Evolutionary conservation across 2,888 invertebrate genomes (phyloP).

Genomic region (Allolobophora icterica): DNA sequence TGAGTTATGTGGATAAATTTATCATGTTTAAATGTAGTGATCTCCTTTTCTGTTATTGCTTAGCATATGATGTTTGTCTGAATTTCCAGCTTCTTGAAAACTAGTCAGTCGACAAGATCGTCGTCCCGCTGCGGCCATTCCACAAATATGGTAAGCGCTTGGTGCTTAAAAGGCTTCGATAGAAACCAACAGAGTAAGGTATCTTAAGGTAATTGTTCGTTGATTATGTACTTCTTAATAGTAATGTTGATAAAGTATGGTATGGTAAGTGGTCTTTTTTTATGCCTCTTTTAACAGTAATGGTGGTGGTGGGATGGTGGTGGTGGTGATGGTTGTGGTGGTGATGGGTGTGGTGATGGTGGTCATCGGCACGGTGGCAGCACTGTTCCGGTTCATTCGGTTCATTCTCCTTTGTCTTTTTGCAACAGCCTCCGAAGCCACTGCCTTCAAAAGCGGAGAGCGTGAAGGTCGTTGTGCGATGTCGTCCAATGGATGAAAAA

Average conservation of each 20-base stretch:
- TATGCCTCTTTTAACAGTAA: no score
- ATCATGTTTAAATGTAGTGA: not conserved
- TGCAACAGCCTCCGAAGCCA: conserved; percentile 39
- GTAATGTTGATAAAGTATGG: no score
- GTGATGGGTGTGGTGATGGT: no score
- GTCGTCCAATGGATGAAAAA: conserved; percentile 89
- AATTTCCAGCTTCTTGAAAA: not conserved
- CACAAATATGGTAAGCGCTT: not conserved
- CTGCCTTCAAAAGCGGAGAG: conserved; percentile 71
- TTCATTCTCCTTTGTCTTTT: not conserved
- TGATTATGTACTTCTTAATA: no score
- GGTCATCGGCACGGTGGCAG: not conserved
- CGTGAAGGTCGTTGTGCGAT: conserved; percentile 95
- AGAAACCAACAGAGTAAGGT: not conserved
- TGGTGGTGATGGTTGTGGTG: not conserved
- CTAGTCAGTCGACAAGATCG: not conserved
- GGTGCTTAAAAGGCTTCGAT: not conserved
- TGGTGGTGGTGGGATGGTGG: not conserved
- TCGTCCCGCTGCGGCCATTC: not conserved
- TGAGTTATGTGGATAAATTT: not conserved
- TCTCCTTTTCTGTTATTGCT: not conserved
- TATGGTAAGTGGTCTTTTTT: no score
- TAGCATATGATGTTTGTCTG: not conserved
- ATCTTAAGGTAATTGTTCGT: not conserved
- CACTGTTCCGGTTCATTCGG: not conserved